Evolutionary conservation across 2,797 vertebrate species (phyloP).

Genomic region (Eulemur albifrons): DNA sequence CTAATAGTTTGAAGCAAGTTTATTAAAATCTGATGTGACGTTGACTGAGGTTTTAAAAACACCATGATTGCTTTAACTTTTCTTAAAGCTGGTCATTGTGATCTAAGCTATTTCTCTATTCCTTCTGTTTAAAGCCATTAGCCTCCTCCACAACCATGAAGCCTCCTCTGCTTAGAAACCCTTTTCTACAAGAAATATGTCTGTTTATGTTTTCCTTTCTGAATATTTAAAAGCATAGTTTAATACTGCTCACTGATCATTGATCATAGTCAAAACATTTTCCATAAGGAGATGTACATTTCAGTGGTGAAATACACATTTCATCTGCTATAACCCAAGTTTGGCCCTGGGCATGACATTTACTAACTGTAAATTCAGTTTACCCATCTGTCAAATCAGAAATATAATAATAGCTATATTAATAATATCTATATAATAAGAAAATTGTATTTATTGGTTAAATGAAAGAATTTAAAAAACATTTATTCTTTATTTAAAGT

Average conservation of each 20-base stretch:
- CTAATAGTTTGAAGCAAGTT: neutral
- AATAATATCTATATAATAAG: neutral
- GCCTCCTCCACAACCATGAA: neutral
- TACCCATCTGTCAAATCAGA: neutral
- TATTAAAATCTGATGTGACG: neutral
- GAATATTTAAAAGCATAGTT: neutral
- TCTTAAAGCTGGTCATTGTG: neutral
- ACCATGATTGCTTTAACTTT: neutral
- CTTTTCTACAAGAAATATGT: neutral
- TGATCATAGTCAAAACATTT: neutral
- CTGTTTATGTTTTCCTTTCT: neutral
- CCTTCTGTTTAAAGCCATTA: neutral
- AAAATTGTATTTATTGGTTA: neutral
- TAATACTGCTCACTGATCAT: neutral
- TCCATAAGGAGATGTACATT: neutral
- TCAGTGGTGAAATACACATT: neutral
- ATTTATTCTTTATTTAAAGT: neutral
- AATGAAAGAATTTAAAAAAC: neutral
- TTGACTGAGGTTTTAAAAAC: neutral
- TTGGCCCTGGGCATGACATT: neutral
- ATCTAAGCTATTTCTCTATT: neutral
- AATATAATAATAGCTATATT: neutral
- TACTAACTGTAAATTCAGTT: neutral
- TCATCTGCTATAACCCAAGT: neutral
- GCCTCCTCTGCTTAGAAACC: neutral